Evolutionary conservation across 2,888 invertebrate species (phyloP).

Genomic region (Rhagium mordax): DNA sequence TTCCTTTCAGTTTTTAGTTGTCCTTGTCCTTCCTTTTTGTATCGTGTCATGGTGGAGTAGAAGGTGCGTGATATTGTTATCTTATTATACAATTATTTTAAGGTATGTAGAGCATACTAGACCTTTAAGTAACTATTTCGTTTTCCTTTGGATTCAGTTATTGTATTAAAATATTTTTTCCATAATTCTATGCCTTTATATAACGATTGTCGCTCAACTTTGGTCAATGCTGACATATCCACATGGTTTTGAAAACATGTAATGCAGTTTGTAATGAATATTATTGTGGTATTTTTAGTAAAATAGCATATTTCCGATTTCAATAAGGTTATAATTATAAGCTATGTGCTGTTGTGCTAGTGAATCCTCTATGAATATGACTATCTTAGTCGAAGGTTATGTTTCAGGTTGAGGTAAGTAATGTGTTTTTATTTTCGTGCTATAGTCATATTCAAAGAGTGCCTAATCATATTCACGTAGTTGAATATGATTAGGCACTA

Average conservation of each 20-base stretch:
- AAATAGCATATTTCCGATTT: constrained; percentile 8
- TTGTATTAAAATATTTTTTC: too few species aligned
- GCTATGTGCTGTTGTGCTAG: constrained; percentile 39
- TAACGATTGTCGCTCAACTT: neutral
- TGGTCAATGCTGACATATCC: neutral
- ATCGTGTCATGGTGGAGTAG: constrained; percentile 67
- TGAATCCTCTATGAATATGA: constrained; percentile 66
- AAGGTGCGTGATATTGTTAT: constrained; percentile 58
- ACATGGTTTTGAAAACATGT: constrained; percentile 10
- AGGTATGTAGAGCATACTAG: neutral
- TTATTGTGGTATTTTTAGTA: neutral
- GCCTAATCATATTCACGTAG: constrained; percentile 43
- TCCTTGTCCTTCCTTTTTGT: constrained; percentile 48
- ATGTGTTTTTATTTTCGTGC: constrained; percentile 44
- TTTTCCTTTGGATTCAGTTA: neutral
- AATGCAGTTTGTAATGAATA: neutral
- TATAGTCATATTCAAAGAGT: constrained; percentile 69
- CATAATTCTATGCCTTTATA: too few species aligned
- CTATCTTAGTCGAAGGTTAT: constrained; percentile 56
- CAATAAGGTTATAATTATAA: neutral
- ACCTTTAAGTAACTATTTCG: neutral
- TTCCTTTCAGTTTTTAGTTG: constrained; percentile 1
- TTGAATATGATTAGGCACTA: constrained; percentile 65
- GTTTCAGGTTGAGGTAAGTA: constrained; percentile 61
- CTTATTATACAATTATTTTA: constrained; percentile 6